A percentile compares a stretch with the other conserved stretches of the same genome.
Evolutionary conservation across 2,797 vertebrate genomes (phyloP).

Genomic region (Pelochelys cantorii): DNA sequence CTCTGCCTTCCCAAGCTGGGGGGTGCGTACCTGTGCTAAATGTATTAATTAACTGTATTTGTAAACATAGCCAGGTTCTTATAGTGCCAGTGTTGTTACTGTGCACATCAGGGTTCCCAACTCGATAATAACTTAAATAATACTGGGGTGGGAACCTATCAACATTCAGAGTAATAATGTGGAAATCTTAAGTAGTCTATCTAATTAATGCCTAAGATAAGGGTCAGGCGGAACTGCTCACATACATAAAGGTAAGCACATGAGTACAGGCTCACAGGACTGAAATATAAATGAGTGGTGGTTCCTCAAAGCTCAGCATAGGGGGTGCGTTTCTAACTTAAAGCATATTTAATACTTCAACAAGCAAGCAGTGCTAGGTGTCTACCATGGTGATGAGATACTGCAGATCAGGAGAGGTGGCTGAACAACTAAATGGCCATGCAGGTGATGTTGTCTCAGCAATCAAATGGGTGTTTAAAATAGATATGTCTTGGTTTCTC

Average conservation of each 20-base stretch:
- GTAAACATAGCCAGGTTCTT: too few species aligned
- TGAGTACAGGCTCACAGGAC: neutral
- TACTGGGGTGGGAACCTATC: too few species aligned
- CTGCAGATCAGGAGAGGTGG: slow-evolving; percentile 24
- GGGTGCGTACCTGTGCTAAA: too few species aligned
- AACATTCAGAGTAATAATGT: too few species aligned
- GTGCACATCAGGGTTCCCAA: too few species aligned
- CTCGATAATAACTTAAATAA: too few species aligned
- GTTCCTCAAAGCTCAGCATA: neutral
- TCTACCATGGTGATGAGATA: neutral
- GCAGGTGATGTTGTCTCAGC: slow-evolving; percentile 44
- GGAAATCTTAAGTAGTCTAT: too few species aligned
- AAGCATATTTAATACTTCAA: slow-evolving; percentile 1
- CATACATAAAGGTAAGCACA: neutral
- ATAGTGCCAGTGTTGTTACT: too few species aligned
- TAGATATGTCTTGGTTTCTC: slow-evolving; percentile 36
- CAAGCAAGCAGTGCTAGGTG: neutral
- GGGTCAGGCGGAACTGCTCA: neutral
- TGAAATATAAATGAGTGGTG: neutral
- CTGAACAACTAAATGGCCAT: slow-evolving; percentile 47
- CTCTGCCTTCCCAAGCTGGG: too few species aligned
- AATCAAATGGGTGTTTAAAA: slow-evolving; percentile 51
- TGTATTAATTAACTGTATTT: too few species aligned
- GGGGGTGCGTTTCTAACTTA: too few species aligned
- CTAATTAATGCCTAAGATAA: too few species aligned